Base-by-base conservation (phyloP, 1,140 invertebrate genomes). In the Drosophila watanabei region DNA sequence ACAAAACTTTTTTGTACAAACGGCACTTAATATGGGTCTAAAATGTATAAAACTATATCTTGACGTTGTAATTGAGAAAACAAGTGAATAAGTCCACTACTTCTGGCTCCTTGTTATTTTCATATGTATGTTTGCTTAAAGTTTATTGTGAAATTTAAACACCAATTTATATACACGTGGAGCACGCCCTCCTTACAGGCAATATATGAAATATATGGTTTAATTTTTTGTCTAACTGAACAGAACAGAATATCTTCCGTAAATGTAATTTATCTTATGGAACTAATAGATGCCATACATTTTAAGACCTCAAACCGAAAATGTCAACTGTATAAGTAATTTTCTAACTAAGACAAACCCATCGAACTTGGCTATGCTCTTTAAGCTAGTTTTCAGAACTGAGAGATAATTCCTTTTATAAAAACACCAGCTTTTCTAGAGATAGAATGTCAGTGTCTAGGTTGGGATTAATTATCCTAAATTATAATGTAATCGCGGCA, bases 11-110 rank as follows among this genome's bases (percentile, higher is more conserved):
- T 46, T 2, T 11, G 6, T 28, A 28, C 18, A 13, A 20, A 37
- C 11, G 11, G 85, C 85, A 85, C 85, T 88, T 88, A 63, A 85
- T 85, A 75, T 75, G 66, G 68, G n/a, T 59, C 61, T 62, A n/a
- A 35, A 51, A 70, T 65, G 66, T 51, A 58, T 79, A 56, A 79
- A 81, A 85, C 57, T 85, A 82, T 68, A 48, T 88, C 69, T 84
- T 88, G 81, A 79, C 85, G 81, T 90, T 88, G 84, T 88, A 72
- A 65, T 86, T 78, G 37, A 58, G 37, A 61, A 20, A 62, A 20
- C 20, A 60, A 68, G 58, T 51, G 37, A 30, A 7, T 48, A 28
- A 56, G 52, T 35, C 54, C 18, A 28, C 7, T 51, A 52, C 60
- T 62, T 78, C 14, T 16, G 3, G 14, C 35, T 70, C 5, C 49